Evolutionary conservation across 30 jellyfish, hydroid and myxozoan species (phyloP).

Genomic region (Aurelia sp.): DNA sequence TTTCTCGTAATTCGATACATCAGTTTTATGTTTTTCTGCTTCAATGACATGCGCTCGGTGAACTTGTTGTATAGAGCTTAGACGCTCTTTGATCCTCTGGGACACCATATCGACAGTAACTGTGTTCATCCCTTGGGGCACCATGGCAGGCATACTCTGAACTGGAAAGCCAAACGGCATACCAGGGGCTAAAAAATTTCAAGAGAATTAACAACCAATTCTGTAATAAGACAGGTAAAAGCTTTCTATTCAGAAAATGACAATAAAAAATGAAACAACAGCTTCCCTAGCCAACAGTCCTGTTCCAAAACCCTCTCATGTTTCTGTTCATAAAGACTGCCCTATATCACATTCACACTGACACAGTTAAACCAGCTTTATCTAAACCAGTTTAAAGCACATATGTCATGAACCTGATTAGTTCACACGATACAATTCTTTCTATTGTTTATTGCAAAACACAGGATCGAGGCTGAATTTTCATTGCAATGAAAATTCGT

Average conservation of each 20-base stretch:
- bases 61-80: slow-evolving; percentile 82
- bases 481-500: too few relatives aligned
- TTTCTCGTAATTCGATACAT: slow-evolving; percentile 61
- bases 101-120: slow-evolving; percentile 88
- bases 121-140: slow-evolving; percentile 40
- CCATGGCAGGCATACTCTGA: slow-evolving; percentile 64
- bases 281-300: too few relatives aligned
- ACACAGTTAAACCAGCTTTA: too few relatives aligned
- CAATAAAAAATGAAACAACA: not conserved
- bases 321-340: too few relatives aligned
- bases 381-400: too few relatives aligned
- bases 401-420: too few relatives aligned
- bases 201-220: not conserved
- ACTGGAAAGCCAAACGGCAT: slow-evolving; percentile 63
- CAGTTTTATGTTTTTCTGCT: slow-evolving; percentile 73
- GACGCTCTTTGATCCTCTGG: slow-evolving; percentile 78
- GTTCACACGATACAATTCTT: too few relatives aligned
- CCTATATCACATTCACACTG: too few relatives aligned
- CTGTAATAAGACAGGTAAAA: not conserved
- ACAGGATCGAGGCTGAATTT: too few relatives aligned
- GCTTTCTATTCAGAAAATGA: not conserved
- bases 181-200: slow-evolving; percentile 30
- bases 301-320: too few relatives aligned
- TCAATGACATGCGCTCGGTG: slow-evolving; percentile 88
- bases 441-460: too few relatives aligned